Evolutionary conservation across 1,140 invertebrate species (phyloP), one percentile per base, ranked within the genome.

Genomic region (Phortica variegata): DNA sequence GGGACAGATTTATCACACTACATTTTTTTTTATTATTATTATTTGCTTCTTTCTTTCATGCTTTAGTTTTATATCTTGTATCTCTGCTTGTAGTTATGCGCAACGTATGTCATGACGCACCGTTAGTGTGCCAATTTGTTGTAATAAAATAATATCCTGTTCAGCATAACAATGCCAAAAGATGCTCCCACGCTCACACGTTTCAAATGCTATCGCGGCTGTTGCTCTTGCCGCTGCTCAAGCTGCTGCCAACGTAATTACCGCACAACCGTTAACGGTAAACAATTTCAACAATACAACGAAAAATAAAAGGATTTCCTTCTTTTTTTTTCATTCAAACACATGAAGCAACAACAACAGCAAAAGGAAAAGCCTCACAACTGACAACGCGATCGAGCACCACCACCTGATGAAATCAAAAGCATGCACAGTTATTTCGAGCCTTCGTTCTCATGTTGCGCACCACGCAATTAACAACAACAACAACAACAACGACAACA

Each of bases 321-420:
- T 58, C 51, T 61, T 26, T 26, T 26, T 26, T 6, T n/a, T n/a
- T n/a, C n/a, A n/a, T n/a, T n/a, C n/a, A n/a, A n/a, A n/a, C n/a
- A 49, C 47, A 31, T 15, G 43, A 43, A 41, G 44, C 34, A 52
- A 40, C 50, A 49, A 47, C 60, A 58, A 52, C 52, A 54, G 50
- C 37, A 52, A 43, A 26, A 54, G 57, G 42, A 58, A 44, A 18
- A 23, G 37, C 32, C 58, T 9, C 21, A 15, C n/a, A 13, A 19
- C 2, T 13, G 23, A 13, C 40, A 13, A 15, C 12, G n/a, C 40
- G 36, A 37, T 18, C 20, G 12, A 18, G 21, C 12, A 23, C 43
- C 61, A 57, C n/a, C 61, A 65, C 61, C 61, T 65, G 61, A 65
- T 60, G 63, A 68, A 68, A 68, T 68, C 63, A 68, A 68, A 68